Evolutionary conservation across 2,113 vertebrate species (phyloP).

Genomic region (Malaclemys terrapin): DNA sequence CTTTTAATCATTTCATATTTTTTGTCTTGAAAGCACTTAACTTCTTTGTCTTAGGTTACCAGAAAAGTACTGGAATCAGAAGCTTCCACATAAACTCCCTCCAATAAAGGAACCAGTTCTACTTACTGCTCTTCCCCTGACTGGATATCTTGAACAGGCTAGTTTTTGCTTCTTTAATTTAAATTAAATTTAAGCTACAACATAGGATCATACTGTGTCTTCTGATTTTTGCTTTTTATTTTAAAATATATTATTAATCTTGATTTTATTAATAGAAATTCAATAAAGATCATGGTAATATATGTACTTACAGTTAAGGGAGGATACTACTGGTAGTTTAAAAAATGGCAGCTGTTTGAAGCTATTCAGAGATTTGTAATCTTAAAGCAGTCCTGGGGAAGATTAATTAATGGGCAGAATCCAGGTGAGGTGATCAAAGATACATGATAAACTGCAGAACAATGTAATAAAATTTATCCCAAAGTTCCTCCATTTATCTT

Average conservation of each 20-base stretch:
- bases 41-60: slow-evolving; percentile 83
- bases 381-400: not conserved
- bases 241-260: not conserved
- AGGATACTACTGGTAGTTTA: not conserved
- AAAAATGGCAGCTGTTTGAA: not conserved
- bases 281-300: not conserved
- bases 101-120: slow-evolving; percentile 86
- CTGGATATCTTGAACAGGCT: slow-evolving; percentile 94
- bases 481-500: not conserved
- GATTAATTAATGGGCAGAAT: not conserved
- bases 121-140: slow-evolving; percentile 89
- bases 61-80: slow-evolving; percentile 88
- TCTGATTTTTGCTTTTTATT: not conserved
- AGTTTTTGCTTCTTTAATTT: slow-evolving; percentile 33
- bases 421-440: not conserved
- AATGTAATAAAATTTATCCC: not conserved
- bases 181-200: not conserved
- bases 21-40: not conserved
- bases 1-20: not conserved
- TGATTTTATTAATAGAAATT: not conserved
- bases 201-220: not conserved
- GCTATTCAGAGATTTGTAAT: not conserved
- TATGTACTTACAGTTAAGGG: not conserved
- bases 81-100: slow-evolving; percentile 90
- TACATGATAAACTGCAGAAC: not conserved